phyloP scores from a whole-genome alignment of 2,113 vertebrate genomes.

The Ursus arctos region DNA sequence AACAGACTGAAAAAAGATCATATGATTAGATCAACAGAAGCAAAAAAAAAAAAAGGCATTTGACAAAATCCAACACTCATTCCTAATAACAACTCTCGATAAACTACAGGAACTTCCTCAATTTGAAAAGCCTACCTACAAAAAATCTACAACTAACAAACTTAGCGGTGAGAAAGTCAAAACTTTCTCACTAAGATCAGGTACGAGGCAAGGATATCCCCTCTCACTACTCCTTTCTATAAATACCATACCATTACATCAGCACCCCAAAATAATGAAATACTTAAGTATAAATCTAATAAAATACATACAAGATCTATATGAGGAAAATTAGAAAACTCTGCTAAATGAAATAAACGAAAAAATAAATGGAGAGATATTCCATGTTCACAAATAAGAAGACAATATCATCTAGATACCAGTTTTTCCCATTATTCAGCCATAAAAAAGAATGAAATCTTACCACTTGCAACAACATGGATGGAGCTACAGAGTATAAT shows the following conservation, averaged over 20 bases:
- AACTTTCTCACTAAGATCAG: no score
- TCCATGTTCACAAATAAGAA: neutral
- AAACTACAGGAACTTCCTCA: no score
- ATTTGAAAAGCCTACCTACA: no score
- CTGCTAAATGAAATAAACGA: neutral
- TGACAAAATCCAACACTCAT: no score
- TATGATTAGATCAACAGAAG: no score
- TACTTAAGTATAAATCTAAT: neutral
- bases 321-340: neutral
- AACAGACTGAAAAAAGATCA: no score
- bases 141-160: no score
- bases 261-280: neutral
- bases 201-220: neutral
- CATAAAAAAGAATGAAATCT: neutral
- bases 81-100: no score
- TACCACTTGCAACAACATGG: neutral
- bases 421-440: neutral
- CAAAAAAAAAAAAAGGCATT: no score
- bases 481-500: neutral
- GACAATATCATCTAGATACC: neutral
- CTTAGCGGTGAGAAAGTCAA: no score
- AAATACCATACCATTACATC: neutral
- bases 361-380: neutral
- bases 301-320: neutral
- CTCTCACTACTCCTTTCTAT: neutral